Base-by-base conservation (phyloP, 2,113 vertebrate species). In the Geococcyx californianus region DNA sequence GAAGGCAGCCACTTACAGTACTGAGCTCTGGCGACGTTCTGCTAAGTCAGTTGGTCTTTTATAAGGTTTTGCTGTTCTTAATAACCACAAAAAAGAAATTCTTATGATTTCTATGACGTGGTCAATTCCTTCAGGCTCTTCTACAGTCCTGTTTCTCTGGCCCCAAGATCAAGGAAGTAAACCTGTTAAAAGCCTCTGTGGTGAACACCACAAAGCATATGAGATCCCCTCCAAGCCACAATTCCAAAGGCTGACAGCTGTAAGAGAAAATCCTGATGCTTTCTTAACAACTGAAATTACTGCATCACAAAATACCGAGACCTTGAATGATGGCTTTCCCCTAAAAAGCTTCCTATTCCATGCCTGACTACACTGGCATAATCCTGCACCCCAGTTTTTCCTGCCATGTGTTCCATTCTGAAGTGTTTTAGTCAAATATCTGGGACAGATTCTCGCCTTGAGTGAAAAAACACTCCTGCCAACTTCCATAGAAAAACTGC, bases 401-500 rank as follows among this genome's bases (percentile, higher is more conserved):
- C 62, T 76, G 54, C 20, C 62, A 68, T 58, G 1, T 4, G 16
- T 31, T 89, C 75, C 38, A 51, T 42, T 95, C 90, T 45, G 1
- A 83, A 85, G n/a, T 13, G 42, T 34, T 66, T 69, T 31, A 84
- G 42, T 73, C 70, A 89, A 91, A 47, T 94, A 95, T 95, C 89
- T 94, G 70, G 89, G 91, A 73, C 94, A 83, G 34, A 47, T 85
- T 76, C 62, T 91, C 79, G 92, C 87, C 81, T 85, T 84, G 55
- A 77, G 89, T 84, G 86, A 67, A 78, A 86, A 94, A 47, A 72
- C 81, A 73, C 77, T 92, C 91, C 49, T 74, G 87, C 24, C 51
- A 90, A 70, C 70, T 83, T 95, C 28, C 69, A 82, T 59, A 69
- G 67, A 73, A 62, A 85, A 76, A 54, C 7, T 58, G 16, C 20